phyloP scores from a whole-genome alignment of 2,888 invertebrate genomes.

The Agonum fuliginosum region DNA sequence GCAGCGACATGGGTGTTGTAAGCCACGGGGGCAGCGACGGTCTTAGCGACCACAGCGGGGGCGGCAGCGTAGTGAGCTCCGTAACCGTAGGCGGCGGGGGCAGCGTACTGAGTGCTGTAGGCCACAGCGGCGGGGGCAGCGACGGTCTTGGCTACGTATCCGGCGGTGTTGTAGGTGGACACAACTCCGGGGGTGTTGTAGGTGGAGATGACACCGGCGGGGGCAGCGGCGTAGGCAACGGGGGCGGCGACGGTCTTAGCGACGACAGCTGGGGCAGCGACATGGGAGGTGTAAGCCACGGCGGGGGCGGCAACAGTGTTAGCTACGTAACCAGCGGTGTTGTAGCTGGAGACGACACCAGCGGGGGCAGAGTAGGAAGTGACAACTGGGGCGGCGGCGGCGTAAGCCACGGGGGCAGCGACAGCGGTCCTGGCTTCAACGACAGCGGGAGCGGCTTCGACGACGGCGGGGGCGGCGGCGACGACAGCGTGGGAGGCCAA shows the following conservation, averaged over 20 bases:
- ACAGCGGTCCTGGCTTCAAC: conserved; percentile 66
- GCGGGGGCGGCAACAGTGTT: conserved; percentile 11
- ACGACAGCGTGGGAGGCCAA: conserved; percentile 65
- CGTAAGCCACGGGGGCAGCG: conserved; percentile 73
- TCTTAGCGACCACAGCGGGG: conserved; percentile 54
- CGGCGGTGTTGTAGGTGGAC: conserved; percentile 9
- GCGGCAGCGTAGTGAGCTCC: neutral
- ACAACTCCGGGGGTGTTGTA: conserved; percentile 53
- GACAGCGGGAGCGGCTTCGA: conserved; percentile 65
- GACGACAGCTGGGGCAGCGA: conserved; percentile 6
- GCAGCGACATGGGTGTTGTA: conserved; percentile 65
- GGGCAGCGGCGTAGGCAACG: conserved; percentile 1
- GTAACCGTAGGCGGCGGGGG: conserved; percentile 51
- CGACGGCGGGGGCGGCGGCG: conserved; percentile 64
- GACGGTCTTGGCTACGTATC: conserved; percentile 57
- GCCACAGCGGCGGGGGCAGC: conserved; percentile 62
- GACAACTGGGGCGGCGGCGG: conserved; percentile 57
- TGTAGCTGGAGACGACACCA: conserved; percentile 59
- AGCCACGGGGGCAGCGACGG: conserved; percentile 62
- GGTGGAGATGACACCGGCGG: conserved; percentile 38
- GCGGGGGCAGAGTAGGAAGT: conserved; percentile 62
- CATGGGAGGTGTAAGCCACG: conserved; percentile 32
- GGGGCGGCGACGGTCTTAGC: neutral
- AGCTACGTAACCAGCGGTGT: conserved; percentile 48
- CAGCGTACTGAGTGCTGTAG: conserved; percentile 29